Conservation (phyloP, 2,888 invertebrate genomes). For the Incurvaria masculella region DNA sequence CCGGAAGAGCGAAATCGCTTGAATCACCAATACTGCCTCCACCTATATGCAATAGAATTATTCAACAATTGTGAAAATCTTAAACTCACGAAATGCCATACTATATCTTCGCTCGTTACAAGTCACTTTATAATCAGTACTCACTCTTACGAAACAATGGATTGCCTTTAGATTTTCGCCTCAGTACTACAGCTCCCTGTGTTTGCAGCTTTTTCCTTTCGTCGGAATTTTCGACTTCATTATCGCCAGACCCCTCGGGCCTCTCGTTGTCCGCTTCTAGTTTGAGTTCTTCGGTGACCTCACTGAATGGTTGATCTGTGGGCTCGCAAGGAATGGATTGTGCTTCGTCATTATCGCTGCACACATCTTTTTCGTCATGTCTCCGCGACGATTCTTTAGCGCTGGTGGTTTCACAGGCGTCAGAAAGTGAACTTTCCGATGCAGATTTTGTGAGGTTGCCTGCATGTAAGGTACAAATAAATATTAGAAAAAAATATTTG, state of each 20-base stretch:
- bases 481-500: not conserved
- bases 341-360: constrained; percentile 62
- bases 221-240: constrained; percentile 31
- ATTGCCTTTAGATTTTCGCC: constrained; percentile 64
- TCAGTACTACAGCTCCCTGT: constrained; percentile 54
- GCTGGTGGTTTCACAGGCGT: constrained; percentile 62
- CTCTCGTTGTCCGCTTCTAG: constrained; percentile 32
- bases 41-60: constrained; percentile 29
- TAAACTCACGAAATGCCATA: not conserved
- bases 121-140: constrained; percentile 26
- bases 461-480: constrained; percentile 10
- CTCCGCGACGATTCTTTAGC: constrained; percentile 68
- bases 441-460: constrained; percentile 69
- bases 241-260: constrained; percentile 32
- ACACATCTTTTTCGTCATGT: constrained; percentile 69
- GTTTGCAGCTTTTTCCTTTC: constrained; percentile 35
- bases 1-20: constrained; percentile 35
- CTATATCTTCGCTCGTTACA: constrained; percentile 2
- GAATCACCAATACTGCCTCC: constrained; percentile 57
- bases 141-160: constrained; percentile 66
- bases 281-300: constrained; percentile 20
- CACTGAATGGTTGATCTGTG: constrained; percentile 22
- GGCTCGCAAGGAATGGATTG: constrained; percentile 11
- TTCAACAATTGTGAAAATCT: too few species aligned
- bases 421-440: constrained; percentile 86